A percentile compares a stretch with the other conserved stretches of the same genome.
phyloP scores from a whole-genome alignment of 2,797 vertebrate species.

The Serranus cabrilla region DNA sequence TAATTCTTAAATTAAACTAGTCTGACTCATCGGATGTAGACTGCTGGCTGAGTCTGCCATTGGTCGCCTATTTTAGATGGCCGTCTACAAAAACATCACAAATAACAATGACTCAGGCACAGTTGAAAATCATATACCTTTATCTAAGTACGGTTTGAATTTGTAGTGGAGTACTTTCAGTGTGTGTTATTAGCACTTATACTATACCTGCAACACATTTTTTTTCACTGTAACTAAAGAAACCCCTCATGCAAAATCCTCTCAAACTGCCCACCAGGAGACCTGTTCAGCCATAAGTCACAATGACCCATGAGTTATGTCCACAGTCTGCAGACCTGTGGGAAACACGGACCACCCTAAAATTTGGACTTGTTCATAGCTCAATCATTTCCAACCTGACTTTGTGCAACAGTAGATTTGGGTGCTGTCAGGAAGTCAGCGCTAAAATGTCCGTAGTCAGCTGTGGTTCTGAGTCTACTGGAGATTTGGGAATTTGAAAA shows the following conservation, averaged over 20 bases:
- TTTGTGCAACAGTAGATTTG: not conserved
- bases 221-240: conserved; percentile 10
- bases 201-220: conserved; percentile 9
- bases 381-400: conserved; percentile 11
- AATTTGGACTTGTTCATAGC: conserved; percentile 5
- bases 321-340: conserved; percentile 8
- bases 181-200: too few relatives aligned
- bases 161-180: too few relatives aligned
- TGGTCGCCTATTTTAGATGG: too few relatives aligned
- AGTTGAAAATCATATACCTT: too few relatives aligned
- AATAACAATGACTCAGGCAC: too few relatives aligned
- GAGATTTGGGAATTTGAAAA: conserved; percentile 26
- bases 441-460: conserved; percentile 15
- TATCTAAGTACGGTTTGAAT: too few relatives aligned
- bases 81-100: too few relatives aligned
- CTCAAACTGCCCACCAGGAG: not conserved
- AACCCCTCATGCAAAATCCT: not conserved
- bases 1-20: too few relatives aligned
- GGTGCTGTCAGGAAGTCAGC: not conserved
- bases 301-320: conserved; percentile 24
- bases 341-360: conserved; percentile 20
- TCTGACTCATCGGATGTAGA: too few relatives aligned
- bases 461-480: conserved; percentile 7
- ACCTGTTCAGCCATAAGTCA: conserved; percentile 22
- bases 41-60: too few relatives aligned